These are phyloP conservation scores for Parus major DNA, from an alignment of 2,113 vertebrate species.

Conservation along the genomic window DNA sequence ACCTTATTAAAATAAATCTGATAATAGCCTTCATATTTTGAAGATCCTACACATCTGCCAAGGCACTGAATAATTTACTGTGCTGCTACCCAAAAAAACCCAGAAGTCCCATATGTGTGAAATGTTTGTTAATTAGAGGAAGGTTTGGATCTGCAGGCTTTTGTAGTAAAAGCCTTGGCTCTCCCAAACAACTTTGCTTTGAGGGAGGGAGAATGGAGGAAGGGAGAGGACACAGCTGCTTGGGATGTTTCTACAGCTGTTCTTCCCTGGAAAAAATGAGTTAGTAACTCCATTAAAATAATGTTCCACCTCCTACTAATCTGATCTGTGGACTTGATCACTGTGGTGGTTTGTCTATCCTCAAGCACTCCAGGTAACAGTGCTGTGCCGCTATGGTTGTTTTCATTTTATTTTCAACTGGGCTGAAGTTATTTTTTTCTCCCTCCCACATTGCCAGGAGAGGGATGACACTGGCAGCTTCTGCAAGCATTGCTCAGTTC, in stretches of 20 bases:
- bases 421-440: not conserved
- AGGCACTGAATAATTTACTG: not conserved
- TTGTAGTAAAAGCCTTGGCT: not conserved
- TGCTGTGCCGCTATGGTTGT: accelerated
- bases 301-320: not conserved
- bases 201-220: not conserved
- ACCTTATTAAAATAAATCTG: not conserved
- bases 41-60: not conserved
- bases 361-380: not conserved
- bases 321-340: not conserved
- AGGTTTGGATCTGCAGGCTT: not conserved
- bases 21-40: not conserved
- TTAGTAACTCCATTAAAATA: not conserved
- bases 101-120: not conserved
- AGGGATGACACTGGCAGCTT: not conserved
- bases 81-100: not conserved
- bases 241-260: not conserved
- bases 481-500: accelerated
- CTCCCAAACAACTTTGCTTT: not conserved
- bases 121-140: not conserved
- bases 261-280: not conserved
- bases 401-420: not conserved
- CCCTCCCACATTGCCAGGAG: not conserved
- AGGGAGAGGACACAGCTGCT: not conserved
- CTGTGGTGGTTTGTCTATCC: not conserved